phyloP scores from a whole-genome alignment of 2,797 vertebrate species.

The Erpetoichthys calabaricus region DNA sequence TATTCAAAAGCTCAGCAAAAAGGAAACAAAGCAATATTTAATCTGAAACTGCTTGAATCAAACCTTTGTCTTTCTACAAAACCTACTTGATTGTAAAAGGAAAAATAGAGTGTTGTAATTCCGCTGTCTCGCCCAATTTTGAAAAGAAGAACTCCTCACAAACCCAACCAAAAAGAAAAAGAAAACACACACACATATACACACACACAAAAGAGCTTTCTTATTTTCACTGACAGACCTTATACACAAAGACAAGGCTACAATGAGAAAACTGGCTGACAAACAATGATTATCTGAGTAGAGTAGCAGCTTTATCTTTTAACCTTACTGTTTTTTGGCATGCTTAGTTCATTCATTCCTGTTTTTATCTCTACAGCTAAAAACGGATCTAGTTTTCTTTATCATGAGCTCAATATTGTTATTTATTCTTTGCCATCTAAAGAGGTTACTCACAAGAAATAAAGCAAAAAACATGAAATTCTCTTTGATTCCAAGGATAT shows the following conservation, averaged over 20 bases:
- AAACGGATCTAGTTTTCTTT: too few relatives aligned
- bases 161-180: background rate
- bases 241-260: background rate
- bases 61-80: conserved; percentile 18
- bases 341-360: too few relatives aligned
- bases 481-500: too few relatives aligned
- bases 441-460: too few relatives aligned
- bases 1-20: conserved; percentile 1
- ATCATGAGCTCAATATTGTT: too few relatives aligned
- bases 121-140: conserved; percentile 11
- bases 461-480: too few relatives aligned
- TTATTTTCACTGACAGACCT: background rate
- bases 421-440: too few relatives aligned
- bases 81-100: conserved; percentile 12
- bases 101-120: conserved; percentile 15
- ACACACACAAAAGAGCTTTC: background rate
- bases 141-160: background rate
- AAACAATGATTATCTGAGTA: too few relatives aligned
- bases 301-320: too few relatives aligned
- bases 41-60: conserved; percentile 10
- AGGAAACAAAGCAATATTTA: conserved; percentile 12
- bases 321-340: too few relatives aligned
- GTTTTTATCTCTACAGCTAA: too few relatives aligned
- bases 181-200: background rate
- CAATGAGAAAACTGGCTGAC: too few relatives aligned